Evolutionary conservation across 2,113 vertebrate genomes (phyloP).

Genomic region (Apodemus sylvaticus): DNA sequence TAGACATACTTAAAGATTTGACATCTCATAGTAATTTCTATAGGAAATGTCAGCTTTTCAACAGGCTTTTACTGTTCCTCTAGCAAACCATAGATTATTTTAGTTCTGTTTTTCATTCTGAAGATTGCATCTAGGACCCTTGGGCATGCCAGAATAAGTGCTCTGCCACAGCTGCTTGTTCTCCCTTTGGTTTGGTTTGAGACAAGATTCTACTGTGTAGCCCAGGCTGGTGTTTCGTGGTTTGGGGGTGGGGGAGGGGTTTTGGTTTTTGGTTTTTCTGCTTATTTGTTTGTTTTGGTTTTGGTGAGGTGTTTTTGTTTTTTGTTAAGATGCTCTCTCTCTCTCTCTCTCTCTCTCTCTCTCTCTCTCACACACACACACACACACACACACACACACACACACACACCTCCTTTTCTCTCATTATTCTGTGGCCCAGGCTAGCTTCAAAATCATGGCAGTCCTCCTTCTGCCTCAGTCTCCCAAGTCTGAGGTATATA

Average conservation of each 20-base stretch:
- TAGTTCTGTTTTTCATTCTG: neutral
- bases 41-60: slow-evolving; percentile 18
- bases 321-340: neutral
- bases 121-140: neutral
- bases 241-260: neutral
- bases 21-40: neutral
- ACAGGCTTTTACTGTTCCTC: neutral
- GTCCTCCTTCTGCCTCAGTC: neutral
- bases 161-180: neutral
- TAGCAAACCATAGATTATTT: neutral
- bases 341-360: too few relatives aligned
- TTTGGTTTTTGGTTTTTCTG: neutral
- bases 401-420: neutral
- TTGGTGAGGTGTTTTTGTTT: too few relatives aligned
- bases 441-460: neutral
- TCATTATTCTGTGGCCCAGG: neutral
- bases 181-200: neutral
- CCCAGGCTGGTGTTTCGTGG: neutral
- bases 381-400: too few relatives aligned
- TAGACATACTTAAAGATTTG: neutral
- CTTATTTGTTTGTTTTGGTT: neutral
- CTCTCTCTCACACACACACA: too few relatives aligned
- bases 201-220: neutral
- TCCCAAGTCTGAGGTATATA: neutral
- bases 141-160: too few relatives aligned